Evolutionary conservation across 2,888 invertebrate genomes (phyloP), one percentile per base, ranked within the genome.

Genomic region (Drosophila rubida): DNA sequence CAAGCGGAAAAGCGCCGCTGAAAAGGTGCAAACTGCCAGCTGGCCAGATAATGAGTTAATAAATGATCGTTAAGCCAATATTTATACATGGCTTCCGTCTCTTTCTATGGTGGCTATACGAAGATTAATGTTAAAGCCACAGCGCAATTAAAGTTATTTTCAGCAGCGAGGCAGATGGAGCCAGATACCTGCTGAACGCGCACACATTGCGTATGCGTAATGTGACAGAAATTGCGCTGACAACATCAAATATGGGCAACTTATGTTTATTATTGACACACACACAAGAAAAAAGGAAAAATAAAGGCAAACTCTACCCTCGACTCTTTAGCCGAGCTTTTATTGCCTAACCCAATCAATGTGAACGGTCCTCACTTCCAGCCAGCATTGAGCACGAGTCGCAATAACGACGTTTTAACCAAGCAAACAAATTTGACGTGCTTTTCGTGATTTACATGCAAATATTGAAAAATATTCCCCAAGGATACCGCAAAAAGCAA

Each of bases 391-490:
- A 44, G 53, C 63, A 50, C 62, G 63, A 77, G 68, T 81, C 78
- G 84, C 84, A 82, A 82, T 84, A 82, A 82, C 82, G 82, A 82
- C 80, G 82, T 84, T 82, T 84, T 82, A 86, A 85, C 85, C 83
- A 87, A 87, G 83, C 80, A 87, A 86, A 87, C 87, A 86, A 86
- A 87, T 89, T 87, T 87, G 87, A 88, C 88, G 89, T 88, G 88
- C 87, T 83, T 87, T 89, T 83, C 87, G 88, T 89, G 90, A 89
- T 89, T 90, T 88, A 80, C 87, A 89, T 90, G 90, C 88, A 90
- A 90, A 90, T 90, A 90, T 90, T 86, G 82, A 87, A 81, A 79
- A 87, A 87, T 87, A 83, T 84, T 89, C 84, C 86, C 80, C 78
- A 74, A 80, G 80, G 84, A 79, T 87, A 88, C 78, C 82, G 84